Conservation (phyloP, 2,797 vertebrate genomes). For the Labroides dimidiatus region DNA sequence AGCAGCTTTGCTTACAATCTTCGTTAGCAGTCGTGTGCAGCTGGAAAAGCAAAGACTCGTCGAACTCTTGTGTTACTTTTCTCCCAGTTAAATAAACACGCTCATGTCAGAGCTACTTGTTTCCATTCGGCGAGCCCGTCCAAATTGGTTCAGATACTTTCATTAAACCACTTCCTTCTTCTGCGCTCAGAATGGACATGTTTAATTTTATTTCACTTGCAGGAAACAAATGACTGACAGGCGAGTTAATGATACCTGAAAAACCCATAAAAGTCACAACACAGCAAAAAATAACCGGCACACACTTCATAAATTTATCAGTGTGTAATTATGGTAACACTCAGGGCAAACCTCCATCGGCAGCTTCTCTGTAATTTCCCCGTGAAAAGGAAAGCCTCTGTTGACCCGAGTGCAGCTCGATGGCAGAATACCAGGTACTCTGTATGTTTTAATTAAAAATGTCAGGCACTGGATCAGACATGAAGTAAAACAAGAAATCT, state of each 20-base stretch:
- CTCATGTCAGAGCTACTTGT: constrained; percentile 45
- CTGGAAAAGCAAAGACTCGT: constrained; percentile 37
- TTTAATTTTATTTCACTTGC: constrained; percentile 56
- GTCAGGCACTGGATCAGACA: constrained; percentile 49
- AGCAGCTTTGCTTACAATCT: constrained; percentile 1
- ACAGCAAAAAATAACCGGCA: constrained; percentile 67
- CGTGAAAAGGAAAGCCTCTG: constrained; percentile 43
- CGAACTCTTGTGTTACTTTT: constrained; percentile 29
- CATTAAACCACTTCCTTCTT: constrained; percentile 53
- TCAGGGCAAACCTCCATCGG: constrained; percentile 48
- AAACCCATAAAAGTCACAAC: constrained; percentile 68
- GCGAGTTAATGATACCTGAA: constrained; percentile 63
- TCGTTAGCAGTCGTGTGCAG: constrained; percentile 28
- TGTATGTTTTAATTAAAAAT: constrained; percentile 76
- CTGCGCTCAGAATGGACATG: constrained; percentile 46
- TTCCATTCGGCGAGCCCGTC: constrained; percentile 26
- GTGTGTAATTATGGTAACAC: constrained; percentile 77
- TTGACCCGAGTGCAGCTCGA: constrained; percentile 61
- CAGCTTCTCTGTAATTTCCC: constrained; percentile 68
- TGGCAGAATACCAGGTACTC: constrained; percentile 67
- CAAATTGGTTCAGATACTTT: constrained; percentile 47
- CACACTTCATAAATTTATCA: constrained; percentile 81
- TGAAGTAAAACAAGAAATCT: constrained; percentile 35
- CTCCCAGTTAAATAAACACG: constrained; percentile 47
- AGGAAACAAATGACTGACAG: constrained; percentile 60